These are phyloP conservation scores for Benthosema pterotum DNA, from an alignment of 2,797 vertebrate species.

Conservation along the genomic window DNA sequence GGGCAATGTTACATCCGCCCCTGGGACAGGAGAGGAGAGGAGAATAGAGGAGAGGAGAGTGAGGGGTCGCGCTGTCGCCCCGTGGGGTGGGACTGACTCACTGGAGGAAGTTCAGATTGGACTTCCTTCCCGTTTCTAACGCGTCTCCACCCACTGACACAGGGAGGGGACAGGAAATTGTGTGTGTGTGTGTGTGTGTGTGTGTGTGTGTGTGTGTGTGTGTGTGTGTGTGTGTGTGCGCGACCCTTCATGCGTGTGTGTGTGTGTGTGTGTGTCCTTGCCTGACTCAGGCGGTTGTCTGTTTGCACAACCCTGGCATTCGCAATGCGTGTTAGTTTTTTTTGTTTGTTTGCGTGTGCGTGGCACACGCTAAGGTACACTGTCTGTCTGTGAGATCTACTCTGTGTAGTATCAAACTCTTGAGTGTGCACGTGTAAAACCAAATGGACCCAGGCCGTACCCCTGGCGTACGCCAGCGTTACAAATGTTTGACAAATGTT, in stretches of 20 bases:
- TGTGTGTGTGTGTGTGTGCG: constrained; percentile 22
- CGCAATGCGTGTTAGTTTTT: constrained; percentile 17
- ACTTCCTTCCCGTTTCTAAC: constrained; percentile 79
- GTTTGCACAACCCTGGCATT: constrained; percentile 12
- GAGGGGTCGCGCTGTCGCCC: too few relatives aligned
- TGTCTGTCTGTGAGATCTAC: too few relatives aligned
- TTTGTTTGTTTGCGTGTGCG: not conserved
- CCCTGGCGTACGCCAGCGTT: too few relatives aligned
- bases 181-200: constrained; percentile 26
- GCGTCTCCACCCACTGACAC: constrained; percentile 71
- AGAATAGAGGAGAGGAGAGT: too few relatives aligned
- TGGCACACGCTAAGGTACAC: constrained; percentile 4
- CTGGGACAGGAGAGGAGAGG: too few relatives aligned
- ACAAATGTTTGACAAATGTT: too few relatives aligned
- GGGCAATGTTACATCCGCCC: too few relatives aligned
- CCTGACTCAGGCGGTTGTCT: constrained; percentile 38
- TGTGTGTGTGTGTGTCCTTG: constrained; percentile 18
- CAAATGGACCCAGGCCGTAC: too few relatives aligned
- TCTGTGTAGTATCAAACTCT: constrained; percentile 14
- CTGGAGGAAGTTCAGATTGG: constrained; percentile 76
- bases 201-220: constrained; percentile 20
- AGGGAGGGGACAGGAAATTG: constrained; percentile 70
- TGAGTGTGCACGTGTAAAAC: not conserved
- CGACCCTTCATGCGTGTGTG: constrained; percentile 22
- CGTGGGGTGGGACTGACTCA: constrained; percentile 47